Conservation (phyloP, 2,113 vertebrate genomes). For the Odontesthes bonariensis region DNA sequence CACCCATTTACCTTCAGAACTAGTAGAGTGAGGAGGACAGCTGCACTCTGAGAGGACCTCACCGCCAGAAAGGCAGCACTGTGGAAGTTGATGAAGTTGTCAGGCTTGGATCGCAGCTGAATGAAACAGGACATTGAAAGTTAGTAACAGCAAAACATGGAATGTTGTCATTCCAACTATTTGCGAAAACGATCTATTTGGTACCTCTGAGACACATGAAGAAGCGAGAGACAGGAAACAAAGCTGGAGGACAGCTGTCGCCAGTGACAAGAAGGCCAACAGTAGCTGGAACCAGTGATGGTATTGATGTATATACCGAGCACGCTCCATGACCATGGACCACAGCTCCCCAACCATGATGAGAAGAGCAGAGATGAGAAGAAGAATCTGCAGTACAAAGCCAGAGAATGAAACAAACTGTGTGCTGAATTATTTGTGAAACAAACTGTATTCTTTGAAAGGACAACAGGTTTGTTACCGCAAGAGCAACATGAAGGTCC, state of each 20-base stretch:
- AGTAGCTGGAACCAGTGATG: conserved; percentile 71
- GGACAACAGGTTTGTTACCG: conserved; percentile 58
- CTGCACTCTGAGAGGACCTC: conserved; percentile 73
- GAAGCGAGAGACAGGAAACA: conserved; percentile 61
- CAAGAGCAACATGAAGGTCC: conserved; percentile 72
- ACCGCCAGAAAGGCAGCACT: conserved; percentile 67
- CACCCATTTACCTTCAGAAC: conserved; percentile 75
- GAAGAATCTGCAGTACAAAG: conserved; percentile 66
- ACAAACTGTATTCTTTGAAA: not conserved
- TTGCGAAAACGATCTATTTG: not conserved
- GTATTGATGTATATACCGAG: conserved; percentile 43
- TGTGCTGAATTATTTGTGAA: not conserved
- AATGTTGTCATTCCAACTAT: too few species aligned
- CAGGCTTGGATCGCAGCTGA: conserved; percentile 56
- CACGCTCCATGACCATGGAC: conserved; percentile 53
- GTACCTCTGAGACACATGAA: conserved; percentile 66
- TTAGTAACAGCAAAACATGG: not conserved
- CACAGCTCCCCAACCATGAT: conserved; percentile 70
- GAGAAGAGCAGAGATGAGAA: conserved; percentile 77
- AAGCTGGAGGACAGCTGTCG: conserved; percentile 75
- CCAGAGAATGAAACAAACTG: not conserved
- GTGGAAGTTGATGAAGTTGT: conserved; percentile 76
- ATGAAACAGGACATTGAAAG: not conserved
- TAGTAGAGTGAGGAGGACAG: conserved; percentile 78
- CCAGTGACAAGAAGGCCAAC: conserved; percentile 72